Percentiles rank a stretch among this genome's conserved stretches.
Evolutionary conservation across 2,888 invertebrate genomes (phyloP).

Genomic region (Diarsia dahlii): DNA sequence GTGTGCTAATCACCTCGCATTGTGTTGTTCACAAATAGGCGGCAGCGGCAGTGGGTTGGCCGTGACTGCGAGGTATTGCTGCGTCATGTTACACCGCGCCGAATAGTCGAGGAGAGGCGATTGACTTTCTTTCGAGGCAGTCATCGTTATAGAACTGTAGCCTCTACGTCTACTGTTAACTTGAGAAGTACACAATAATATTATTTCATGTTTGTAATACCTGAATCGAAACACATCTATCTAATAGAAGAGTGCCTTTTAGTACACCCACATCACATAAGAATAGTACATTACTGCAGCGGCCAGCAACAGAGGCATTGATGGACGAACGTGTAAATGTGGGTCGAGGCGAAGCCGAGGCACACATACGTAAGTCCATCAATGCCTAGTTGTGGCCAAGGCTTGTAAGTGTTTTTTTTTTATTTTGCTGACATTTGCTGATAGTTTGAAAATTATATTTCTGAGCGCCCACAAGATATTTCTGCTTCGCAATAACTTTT

Average conservation of each 20-base stretch:
- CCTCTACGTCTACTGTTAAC: neutral
- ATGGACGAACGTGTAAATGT: too few relatives aligned
- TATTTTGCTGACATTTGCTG: neutral
- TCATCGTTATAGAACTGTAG: neutral
- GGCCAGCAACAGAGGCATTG: too few relatives aligned
- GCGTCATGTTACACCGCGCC: slow-evolving; percentile 32
- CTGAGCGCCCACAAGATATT: neutral
- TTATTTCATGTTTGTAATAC: too few relatives aligned
- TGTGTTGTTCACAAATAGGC: slow-evolving; percentile 56
- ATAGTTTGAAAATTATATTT: neutral
- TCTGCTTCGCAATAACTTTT: neutral
- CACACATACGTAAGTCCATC: too few relatives aligned
- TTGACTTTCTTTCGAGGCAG: neutral
- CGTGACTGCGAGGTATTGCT: slow-evolving; percentile 35
- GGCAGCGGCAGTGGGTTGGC: slow-evolving; percentile 52
- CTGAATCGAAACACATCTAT: too few relatives aligned
- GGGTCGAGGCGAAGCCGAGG: too few relatives aligned
- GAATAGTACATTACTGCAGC: too few relatives aligned
- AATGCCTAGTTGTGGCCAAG: too few relatives aligned
- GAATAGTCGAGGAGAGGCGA: neutral
- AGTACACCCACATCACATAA: neutral
- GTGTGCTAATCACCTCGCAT: slow-evolving; percentile 60
- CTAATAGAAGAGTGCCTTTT: neutral
- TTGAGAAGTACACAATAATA: too few relatives aligned
- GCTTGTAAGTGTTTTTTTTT: neutral